Conservation (phyloP, 2,113 vertebrate species). For the Rhynchomys soricoides region DNA sequence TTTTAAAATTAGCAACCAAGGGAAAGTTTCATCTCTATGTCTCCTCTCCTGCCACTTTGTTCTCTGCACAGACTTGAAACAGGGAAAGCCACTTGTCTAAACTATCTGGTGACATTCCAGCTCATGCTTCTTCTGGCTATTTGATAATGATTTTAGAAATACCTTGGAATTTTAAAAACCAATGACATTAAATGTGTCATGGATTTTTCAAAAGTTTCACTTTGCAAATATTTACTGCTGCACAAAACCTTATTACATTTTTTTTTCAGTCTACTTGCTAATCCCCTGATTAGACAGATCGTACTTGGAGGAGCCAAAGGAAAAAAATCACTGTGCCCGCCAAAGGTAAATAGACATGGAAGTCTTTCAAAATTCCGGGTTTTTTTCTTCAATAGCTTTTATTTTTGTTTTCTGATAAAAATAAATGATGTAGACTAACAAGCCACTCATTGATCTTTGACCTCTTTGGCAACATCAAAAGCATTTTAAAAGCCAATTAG, state of each 20-base stretch:
- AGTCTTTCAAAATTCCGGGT: constrained; percentile 80
- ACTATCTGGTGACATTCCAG: constrained; percentile 43
- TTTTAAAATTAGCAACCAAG: constrained; percentile 21
- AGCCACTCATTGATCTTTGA: constrained; percentile 85
- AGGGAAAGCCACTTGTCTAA: neutral
- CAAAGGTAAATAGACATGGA: constrained; percentile 78
- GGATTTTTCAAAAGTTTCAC: constrained; percentile 84
- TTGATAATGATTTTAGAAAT: constrained; percentile 82
- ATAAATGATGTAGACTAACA: constrained; percentile 83
- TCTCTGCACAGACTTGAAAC: constrained; percentile 47
- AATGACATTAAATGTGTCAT: constrained; percentile 84
- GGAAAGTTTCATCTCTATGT: constrained; percentile 20
- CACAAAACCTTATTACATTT: constrained; percentile 86
- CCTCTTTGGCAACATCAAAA: constrained; percentile 81
- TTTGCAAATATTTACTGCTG: constrained; percentile 88
- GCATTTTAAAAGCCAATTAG: constrained; percentile 80
- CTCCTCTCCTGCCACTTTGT: neutral
- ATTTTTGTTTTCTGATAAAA: constrained; percentile 73
- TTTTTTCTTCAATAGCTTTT: constrained; percentile 78
- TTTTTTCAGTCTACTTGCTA: constrained; percentile 88
- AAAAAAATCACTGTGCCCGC: constrained; percentile 79
- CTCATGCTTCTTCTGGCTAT: constrained; percentile 65
- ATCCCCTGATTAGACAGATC: constrained; percentile 87
- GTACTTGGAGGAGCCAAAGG: constrained; percentile 82
- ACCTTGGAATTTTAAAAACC: constrained; percentile 81